Evolutionary conservation across 2,888 invertebrate genomes (phyloP).

Genomic region (Pristionchus entomophagus): DNA sequence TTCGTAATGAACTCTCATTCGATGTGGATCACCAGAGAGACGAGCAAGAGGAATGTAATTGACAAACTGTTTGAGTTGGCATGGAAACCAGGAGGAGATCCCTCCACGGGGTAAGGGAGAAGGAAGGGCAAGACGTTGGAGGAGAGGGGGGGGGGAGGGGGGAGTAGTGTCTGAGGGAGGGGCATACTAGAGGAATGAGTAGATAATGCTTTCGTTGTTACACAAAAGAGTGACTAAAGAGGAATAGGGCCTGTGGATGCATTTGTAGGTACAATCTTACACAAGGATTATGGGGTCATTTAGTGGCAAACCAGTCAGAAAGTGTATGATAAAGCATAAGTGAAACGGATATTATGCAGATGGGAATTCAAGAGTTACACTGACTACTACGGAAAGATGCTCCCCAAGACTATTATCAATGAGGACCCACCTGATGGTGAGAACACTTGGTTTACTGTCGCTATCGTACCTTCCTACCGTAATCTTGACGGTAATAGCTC

Average conservation of each 20-base stretch:
- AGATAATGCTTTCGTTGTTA: too few relatives aligned
- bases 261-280: too few relatives aligned
- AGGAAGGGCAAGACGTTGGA: too few relatives aligned
- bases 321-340: too few relatives aligned
- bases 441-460: background rate
- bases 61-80: slow-evolving; percentile 55
- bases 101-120: background rate
- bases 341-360: slow-evolving; percentile 48
- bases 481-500: background rate
- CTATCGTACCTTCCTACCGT: background rate
- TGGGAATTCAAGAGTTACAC: slow-evolving; percentile 59
- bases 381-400: slow-evolving; percentile 60
- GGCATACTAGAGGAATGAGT: too few relatives aligned
- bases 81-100: slow-evolving; percentile 15
- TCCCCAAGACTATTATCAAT: slow-evolving; percentile 1
- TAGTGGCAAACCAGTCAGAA: too few relatives aligned
- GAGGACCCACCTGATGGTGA: background rate
- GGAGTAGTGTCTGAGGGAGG: too few relatives aligned
- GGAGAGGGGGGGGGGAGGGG: too few relatives aligned
- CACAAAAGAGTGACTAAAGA: too few relatives aligned
- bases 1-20: slow-evolving; percentile 56
- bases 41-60: slow-evolving; percentile 52
- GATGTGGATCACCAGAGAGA: slow-evolving; percentile 55
- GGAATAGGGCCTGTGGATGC: too few relatives aligned
- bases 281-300: too few relatives aligned